Percentiles rank a stretch among this genome's conserved stretches.
Conservation (phyloP, 2,888 invertebrate species). For the Podotricha telesiphe region DNA sequence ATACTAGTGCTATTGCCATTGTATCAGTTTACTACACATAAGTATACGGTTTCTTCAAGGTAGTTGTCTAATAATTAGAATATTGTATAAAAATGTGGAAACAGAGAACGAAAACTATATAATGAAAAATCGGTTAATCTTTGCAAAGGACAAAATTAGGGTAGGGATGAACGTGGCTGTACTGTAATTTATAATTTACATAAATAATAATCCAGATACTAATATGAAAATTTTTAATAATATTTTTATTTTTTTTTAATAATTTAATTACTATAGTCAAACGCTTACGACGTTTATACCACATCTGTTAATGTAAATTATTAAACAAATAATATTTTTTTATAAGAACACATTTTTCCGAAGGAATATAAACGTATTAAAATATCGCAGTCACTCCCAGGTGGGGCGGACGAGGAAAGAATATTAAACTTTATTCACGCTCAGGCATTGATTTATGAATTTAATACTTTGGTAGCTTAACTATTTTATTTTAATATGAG, state of each 20-base stretch:
- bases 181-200: conserved; percentile 58
- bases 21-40: too few species aligned
- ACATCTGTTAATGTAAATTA: neutral
- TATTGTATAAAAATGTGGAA: conserved; percentile 30
- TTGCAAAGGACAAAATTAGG: conserved; percentile 58
- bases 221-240: too few species aligned
- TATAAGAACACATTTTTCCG: conserved; percentile 4
- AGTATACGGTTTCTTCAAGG: neutral
- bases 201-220: conserved; percentile 45
- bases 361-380: conserved; percentile 4
- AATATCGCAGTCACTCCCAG: conserved; percentile 27
- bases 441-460: conserved; percentile 16
- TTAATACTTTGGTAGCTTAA: conserved; percentile 11
- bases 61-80: conserved; percentile 20
- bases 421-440: conserved; percentile 25
- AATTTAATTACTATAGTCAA: too few species aligned
- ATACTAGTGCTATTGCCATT: too few species aligned
- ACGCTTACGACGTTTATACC: neutral
- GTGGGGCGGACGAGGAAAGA: conserved; percentile 16
- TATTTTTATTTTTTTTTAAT: too few species aligned
- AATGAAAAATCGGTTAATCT: conserved; percentile 72
- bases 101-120: conserved; percentile 57
- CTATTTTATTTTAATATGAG: conserved; percentile 11
- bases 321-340: neutral
- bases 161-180: conserved; percentile 53